These are phyloP conservation scores for Neodon shergylaensis DNA, from an alignment of 2,113 vertebrate species.

Conservation along the genomic window DNA sequence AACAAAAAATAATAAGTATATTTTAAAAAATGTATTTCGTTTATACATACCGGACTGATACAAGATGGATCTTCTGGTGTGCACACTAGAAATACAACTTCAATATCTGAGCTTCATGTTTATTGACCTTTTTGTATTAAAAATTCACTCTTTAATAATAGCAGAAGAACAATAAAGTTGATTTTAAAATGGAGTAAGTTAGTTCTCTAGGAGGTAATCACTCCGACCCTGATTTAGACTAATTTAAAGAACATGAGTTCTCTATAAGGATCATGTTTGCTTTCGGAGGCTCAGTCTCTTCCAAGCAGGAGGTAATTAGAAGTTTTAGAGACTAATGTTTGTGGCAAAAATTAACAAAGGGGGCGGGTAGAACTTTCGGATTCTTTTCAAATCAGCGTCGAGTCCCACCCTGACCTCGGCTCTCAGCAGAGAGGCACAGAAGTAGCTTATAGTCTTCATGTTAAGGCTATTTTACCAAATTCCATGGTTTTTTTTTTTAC, in stretches of 20 bases:
- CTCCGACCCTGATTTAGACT: slow-evolving; percentile 55
- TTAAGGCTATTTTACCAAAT: slow-evolving; percentile 59
- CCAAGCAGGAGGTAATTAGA: slow-evolving; percentile 53
- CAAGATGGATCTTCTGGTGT: neutral
- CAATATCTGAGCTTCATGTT: slow-evolving; percentile 19
- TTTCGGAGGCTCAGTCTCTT: slow-evolving; percentile 49
- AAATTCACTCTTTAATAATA: slow-evolving; percentile 42
- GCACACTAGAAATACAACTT: slow-evolving; percentile 41
- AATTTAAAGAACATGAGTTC: slow-evolving; percentile 46
- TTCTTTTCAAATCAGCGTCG: slow-evolving; percentile 52
- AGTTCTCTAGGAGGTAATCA: slow-evolving; percentile 55
- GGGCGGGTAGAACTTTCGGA: neutral
- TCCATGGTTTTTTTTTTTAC: slow-evolving; percentile 26
- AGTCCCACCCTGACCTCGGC: neutral
- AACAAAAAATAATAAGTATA: slow-evolving; percentile 5
- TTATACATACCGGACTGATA: neutral
- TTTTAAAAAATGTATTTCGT: slow-evolving; percentile 28
- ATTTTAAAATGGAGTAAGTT: slow-evolving; percentile 64
- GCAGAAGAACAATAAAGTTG: slow-evolving; percentile 51
- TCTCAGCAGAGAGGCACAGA: slow-evolving; percentile 1
- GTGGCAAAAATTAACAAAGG: neutral
- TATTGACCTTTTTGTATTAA: slow-evolving; percentile 58
- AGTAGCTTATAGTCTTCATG: slow-evolving; percentile 19
- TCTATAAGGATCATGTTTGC: slow-evolving; percentile 26
- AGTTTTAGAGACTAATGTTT: slow-evolving; percentile 62